A percentile compares a stretch with the other conserved stretches of the same genome.
These are phyloP conservation scores for Mythimna lalbum DNA, from an alignment of 2,888 invertebrate genomes.

Conservation along the genomic window DNA sequence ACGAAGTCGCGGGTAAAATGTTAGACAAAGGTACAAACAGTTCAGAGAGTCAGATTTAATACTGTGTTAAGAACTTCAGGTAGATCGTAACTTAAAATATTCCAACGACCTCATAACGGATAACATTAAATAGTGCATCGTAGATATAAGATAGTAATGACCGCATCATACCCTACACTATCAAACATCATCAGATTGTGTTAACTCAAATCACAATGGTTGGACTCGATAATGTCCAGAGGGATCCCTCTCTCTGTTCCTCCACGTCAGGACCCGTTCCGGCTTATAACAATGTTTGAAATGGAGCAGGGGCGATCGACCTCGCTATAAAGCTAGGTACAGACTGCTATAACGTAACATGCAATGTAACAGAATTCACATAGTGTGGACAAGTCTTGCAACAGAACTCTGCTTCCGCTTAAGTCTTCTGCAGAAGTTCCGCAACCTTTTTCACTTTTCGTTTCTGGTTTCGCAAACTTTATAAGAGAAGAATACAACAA, in stretches of 20 bases:
- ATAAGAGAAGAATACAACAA: no score
- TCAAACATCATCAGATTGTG: slow-evolving; percentile 67
- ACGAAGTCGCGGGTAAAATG: no score
- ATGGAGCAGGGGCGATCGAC: slow-evolving; percentile 77
- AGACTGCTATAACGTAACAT: no score
- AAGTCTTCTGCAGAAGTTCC: no score
- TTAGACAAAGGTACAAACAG: not conserved
- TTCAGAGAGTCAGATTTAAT: not conserved
- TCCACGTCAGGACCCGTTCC: slow-evolving; percentile 70
- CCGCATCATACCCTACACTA: slow-evolving; percentile 61
- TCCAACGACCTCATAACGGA: slow-evolving; percentile 61
- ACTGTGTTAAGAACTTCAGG: not conserved
- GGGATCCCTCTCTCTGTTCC: slow-evolving; percentile 61
- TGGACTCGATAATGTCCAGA: slow-evolving; percentile 73
- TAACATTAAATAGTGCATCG: slow-evolving; percentile 66
- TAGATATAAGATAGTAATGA: slow-evolving; percentile 63
- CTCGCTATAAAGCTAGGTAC: slow-evolving; percentile 66
- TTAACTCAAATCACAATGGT: slow-evolving; percentile 72
- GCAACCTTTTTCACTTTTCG: no score
- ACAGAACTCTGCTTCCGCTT: no score
- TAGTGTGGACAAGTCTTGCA: no score
- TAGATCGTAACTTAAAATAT: slow-evolving; percentile 22
- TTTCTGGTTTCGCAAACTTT: no score
- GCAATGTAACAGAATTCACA: no score
- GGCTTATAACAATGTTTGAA: slow-evolving; percentile 76